Conservation (phyloP, 2,113 vertebrate species). For the Corythoichthys intestinalis region DNA sequence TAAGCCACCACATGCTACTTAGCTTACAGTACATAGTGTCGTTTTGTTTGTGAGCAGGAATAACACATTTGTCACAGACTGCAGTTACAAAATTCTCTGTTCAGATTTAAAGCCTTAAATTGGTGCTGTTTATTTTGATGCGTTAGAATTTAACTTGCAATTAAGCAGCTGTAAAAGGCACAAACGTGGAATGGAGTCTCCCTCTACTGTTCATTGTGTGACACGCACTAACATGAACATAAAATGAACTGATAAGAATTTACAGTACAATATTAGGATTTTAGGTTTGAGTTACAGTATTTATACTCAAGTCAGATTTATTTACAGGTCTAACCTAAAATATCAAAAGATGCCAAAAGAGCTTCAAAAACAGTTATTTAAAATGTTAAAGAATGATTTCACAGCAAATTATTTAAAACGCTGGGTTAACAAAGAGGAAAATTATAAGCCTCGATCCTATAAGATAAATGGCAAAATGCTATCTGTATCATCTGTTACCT, state of each 20-base stretch:
- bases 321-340: too few species aligned
- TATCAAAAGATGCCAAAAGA: background rate
- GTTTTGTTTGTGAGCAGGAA: background rate
- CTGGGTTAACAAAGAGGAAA: too few species aligned
- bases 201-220: conserved; percentile 56
- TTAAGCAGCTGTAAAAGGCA: background rate
- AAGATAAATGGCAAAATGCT: too few species aligned
- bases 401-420: too few species aligned
- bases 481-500: too few species aligned
- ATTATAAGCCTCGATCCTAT: too few species aligned
- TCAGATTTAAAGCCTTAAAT: background rate
- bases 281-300: background rate
- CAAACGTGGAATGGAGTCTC: conserved; percentile 43
- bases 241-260: background rate
- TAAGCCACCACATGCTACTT: background rate
- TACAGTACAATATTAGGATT: background rate
- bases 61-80: background rate
- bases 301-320: background rate
- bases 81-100: background rate
- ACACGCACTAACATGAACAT: conserved; percentile 10
- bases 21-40: background rate
- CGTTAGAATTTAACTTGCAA: background rate
- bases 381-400: too few species aligned
- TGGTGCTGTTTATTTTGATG: background rate
- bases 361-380: background rate